phyloP scores from a whole-genome alignment of 2,797 vertebrate species.

The Clarias laeviceps region DNA sequence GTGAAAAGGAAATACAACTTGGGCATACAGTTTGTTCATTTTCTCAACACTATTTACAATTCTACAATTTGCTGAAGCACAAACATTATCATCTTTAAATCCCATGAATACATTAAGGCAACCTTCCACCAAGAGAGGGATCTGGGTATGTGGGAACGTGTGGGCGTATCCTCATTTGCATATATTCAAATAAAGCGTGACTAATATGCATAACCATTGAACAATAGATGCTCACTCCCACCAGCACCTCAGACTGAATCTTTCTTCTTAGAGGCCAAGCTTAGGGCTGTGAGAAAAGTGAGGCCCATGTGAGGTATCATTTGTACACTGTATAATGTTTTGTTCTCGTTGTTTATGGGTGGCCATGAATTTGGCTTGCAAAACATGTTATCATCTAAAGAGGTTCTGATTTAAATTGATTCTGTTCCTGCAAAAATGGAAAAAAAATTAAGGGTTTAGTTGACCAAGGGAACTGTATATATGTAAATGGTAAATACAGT shows the following conservation, averaged over 20 bases:
- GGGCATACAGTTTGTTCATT: neutral
- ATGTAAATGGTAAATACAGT: neutral
- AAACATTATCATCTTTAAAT: conserved; percentile 49
- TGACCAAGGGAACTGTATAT: neutral
- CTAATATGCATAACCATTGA: conserved; percentile 72
- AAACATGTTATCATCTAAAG: conserved; percentile 28
- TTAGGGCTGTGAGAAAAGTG: conserved; percentile 72
- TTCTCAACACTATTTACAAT: neutral
- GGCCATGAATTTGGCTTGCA: conserved; percentile 28
- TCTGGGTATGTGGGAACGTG: conserved; percentile 61
- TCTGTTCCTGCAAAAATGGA: neutral
- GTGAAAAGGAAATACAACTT: neutral
- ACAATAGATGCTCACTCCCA: conserved; percentile 41
- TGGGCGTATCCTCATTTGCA: conserved; percentile 72
- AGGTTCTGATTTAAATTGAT: conserved; percentile 6
- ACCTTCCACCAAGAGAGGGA: conserved; percentile 52
- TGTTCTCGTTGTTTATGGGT: conserved; percentile 28
- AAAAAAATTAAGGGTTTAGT: neutral
- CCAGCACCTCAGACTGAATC: conserved; percentile 65
- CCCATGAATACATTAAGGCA: conserved; percentile 63
- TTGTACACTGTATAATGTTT: conserved; percentile 40
- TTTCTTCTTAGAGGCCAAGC: conserved; percentile 64
- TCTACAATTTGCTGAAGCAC: neutral
- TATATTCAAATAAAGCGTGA: conserved; percentile 77
- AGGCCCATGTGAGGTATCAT: conserved; percentile 67